Evolutionary conservation across 2,797 vertebrate genomes (phyloP), one percentile per base, ranked within the genome.

Genomic region (Moxostoma hubbsi): DNA sequence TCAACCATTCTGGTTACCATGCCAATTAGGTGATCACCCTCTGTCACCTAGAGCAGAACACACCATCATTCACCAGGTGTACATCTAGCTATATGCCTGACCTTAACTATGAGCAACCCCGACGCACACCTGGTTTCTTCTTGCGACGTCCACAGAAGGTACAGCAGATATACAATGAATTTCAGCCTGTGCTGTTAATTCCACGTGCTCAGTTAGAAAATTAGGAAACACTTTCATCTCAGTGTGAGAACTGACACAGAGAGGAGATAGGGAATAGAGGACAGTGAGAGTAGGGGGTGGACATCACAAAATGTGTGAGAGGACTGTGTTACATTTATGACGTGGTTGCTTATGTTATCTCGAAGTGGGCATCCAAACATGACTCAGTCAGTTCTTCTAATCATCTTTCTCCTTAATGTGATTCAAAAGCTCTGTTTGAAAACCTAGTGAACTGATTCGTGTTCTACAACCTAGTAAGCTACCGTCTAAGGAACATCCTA

Each of bases 1-100:
- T 94, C 93, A 95, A 96, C 93, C 94, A 96, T 95, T 92, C 93
- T 92, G 92, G 95, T 94, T 88, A 96, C 95, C 93, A 94, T 94
- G 90, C 93, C 93, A 93, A 96, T 94, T 90, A 96, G 92, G 88
- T 94, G 95, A 87, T 94, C 94, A 18, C 95, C 94, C 87, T 95
- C 94, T 88, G 92, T 94, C 91, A 96, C 95, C 95, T 93, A 87
- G 84, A 81, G 89, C 74, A 79, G 79, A 87, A 88, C 77, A 88
- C 67, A 88, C 74, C 58, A 81, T 88, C 85, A 89, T 83, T 86
- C 74, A 67, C 58, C 69, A 57, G 66, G 55, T 18, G n/a, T 16
- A 51, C 16, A 53, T 13, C 63, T 45, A 18, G 46, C 36, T 65
- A 16, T 47, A 75, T 7, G 12, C 11, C 62, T 72, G n/a, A 62